Base-by-base conservation (phyloP, 2,797 vertebrate genomes). In the Alcedo atthis region DNA sequence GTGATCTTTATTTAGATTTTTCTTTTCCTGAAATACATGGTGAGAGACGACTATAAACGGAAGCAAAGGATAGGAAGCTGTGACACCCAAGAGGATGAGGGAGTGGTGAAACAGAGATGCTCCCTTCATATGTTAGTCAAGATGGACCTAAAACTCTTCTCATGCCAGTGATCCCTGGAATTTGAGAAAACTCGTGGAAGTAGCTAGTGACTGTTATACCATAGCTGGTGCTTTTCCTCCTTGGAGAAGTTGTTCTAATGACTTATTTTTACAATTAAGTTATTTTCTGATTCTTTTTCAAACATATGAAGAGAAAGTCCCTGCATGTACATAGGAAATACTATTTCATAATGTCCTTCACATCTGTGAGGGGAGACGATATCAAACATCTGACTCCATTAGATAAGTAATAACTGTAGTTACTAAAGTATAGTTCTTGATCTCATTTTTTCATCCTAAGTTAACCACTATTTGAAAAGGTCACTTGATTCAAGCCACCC, bases 1-100 rank as follows among this genome's bases (percentile, higher is more conserved):
- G 89, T 97, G 95, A 96, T 97, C 96, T 98, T 98, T 97, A 97
- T 97, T 97, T 97, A 97, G 96, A 92, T 91, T 96, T 95, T 96
- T 95, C 81, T 95, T 96, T 95, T 81, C 51, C 90, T 95, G 94
- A 96, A 97, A 95, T 96, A 94, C 94, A 90, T 95, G 82, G 96
- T 97, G 96, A 97, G 91, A 96, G 95, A 97, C 55, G 3, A 94
- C 87, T 97, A 92, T 96, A 97, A 97, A 97, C 96, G 95, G 95
- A 97, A 97, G 92, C 78, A 88, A 97, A 97, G 75, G 91, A 92
- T 95, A 96, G 96, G 95, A 96, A 97, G 93, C 96, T 94, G 92
- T 96, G 97, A 94, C 96, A 96, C 93, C 69, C 45, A 57, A 76
- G 93, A 97, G 92, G 96, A 96, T 89, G 94, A 97, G 87, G 76